Percentiles rank a stretch among this genome's conserved stretches.
These are phyloP conservation scores for Scolopax mira DNA, from an alignment of 2,113 vertebrate genomes.

Conservation along the genomic window DNA sequence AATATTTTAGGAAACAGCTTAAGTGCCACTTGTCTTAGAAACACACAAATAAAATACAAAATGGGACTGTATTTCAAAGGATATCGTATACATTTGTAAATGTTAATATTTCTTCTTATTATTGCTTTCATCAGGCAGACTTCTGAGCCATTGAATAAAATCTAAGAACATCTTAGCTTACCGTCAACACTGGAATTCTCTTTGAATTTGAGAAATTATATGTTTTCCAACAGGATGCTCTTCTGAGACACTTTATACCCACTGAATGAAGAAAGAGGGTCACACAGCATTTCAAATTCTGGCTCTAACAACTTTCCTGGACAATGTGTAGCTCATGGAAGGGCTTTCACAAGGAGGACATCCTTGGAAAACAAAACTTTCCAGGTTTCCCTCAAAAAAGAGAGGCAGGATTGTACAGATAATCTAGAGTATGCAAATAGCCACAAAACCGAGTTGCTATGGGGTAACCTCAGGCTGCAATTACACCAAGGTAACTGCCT, in stretches of 20 bases:
- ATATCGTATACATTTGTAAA: background rate
- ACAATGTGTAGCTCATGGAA: fast-evolving
- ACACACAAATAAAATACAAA: background rate
- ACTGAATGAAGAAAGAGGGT: background rate
- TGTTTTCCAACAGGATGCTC: background rate
- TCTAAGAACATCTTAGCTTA: background rate
- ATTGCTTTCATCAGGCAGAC: background rate
- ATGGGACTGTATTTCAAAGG: background rate
- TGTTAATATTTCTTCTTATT: background rate
- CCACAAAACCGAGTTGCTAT: background rate
- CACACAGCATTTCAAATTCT: background rate
- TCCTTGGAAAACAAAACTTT: background rate
- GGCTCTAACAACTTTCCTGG: background rate
- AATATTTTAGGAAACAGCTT: background rate
- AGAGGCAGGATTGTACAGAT: background rate
- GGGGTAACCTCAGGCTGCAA: background rate
- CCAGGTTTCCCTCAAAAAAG: background rate
- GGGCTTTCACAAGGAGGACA: background rate
- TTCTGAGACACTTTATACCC: background rate
- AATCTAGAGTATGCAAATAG: background rate
- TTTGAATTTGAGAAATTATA: background rate
- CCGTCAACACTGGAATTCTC: background rate
- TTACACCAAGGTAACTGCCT: background rate
- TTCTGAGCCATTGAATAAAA: background rate
- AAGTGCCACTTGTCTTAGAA: background rate